Evolutionary conservation across 2,797 vertebrate species (phyloP), one percentile per base, ranked within the genome.

Genomic region (Pristis pectinata): DNA sequence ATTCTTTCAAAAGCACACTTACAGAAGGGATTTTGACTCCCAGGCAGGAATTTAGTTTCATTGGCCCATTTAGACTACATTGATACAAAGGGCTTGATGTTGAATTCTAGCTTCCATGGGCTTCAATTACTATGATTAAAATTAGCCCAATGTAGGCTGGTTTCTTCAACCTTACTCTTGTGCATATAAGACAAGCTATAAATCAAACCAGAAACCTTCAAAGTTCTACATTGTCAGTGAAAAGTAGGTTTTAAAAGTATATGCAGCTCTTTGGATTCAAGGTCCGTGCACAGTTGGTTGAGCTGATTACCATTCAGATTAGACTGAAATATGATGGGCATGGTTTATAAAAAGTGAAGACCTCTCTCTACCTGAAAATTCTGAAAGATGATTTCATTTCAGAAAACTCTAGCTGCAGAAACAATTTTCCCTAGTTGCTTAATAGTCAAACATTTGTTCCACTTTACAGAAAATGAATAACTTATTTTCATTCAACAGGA

Each of bases 171-270:
- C 10, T 37, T 49, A 74, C 37, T 49, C 27, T 72, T 41, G 49
- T 74, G 64, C 44, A 70, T 92, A 22, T 49, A 49, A 70, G 41
- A 53, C 19, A 22, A 49, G 82, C 22, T 93, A 30, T 41, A 67
- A 67, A 67, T 93, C 67, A 93, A 34, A 64, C 11, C 34, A 72
- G 41, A 72, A 93, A 72, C 93, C 67, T 49, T 49, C 92, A 93
- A 93, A 93, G 41, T 72, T 1, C 24, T 41, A 49, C 64, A 34
- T 49, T 44, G n/a, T 93, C 27, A 70, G 67, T 70, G 64, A 37
- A 30, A 72, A 72, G 70, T 44, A 49, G 41, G 2, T 74, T 72
- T 72, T 37, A 74, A 72, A 74, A 5, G 56, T 61, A 89, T 61
- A 64, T 64, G 5, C 2, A 61, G n/a, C 24, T 49, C 44, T 2